Percentiles rank a stretch among this genome's conserved stretches.
These are phyloP conservation scores for Ctenoplectra terminalis DNA, from an alignment of 1,140 invertebrate genomes.

Conservation along the genomic window DNA sequence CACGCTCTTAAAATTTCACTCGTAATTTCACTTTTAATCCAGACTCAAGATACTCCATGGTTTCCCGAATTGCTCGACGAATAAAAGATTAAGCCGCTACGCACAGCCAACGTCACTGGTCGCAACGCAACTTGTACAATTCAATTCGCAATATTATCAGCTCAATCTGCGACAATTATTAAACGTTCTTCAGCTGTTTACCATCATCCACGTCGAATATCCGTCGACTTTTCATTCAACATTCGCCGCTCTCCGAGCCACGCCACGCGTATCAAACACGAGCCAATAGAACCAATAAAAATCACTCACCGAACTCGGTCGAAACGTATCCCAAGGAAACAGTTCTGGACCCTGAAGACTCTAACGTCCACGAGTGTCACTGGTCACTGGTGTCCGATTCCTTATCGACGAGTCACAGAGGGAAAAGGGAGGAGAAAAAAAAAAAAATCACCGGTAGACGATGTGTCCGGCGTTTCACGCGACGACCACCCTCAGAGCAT, in stretches of 20 bases:
- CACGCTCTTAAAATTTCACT: not conserved
- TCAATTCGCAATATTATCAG: not conserved
- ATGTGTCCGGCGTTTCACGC: not conserved
- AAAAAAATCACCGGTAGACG: not conserved
- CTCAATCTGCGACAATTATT: not conserved
- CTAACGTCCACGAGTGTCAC: not conserved
- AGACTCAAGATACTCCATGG: not conserved
- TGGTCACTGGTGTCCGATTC: not conserved
- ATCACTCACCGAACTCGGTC: conserved; percentile 50
- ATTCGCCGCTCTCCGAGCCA: not conserved
- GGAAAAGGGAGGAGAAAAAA: not conserved
- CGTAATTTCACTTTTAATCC: no score
- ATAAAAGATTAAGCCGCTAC: not conserved
- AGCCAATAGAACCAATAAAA: not conserved
- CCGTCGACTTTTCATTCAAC: conserved; percentile 59
- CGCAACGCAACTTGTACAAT: not conserved
- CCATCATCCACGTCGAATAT: not conserved
- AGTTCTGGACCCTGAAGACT: not conserved
- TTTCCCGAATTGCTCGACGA: not conserved
- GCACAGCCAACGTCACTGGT: not conserved
- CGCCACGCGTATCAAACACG: not conserved
- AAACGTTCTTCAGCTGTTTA: not conserved
- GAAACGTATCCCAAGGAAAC: not conserved
- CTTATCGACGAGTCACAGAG: not conserved
- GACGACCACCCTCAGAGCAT: conserved; percentile 14